Conservation (phyloP, 2,797 vertebrate species). For the Argya squamiceps region DNA sequence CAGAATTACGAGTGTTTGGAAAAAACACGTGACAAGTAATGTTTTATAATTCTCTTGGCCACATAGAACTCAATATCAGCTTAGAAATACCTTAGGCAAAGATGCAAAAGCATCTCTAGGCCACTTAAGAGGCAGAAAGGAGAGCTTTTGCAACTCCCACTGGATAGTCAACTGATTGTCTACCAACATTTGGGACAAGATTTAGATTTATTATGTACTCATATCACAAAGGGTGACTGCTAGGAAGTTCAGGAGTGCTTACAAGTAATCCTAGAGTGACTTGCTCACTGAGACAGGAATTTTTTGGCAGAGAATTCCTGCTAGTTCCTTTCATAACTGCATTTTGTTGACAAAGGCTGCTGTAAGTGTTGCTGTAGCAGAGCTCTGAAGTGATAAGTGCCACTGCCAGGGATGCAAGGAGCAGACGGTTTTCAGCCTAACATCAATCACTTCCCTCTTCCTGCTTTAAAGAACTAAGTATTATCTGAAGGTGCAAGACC, state of each 20-base stretch:
- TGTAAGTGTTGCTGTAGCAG: neutral
- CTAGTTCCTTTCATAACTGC: neutral
- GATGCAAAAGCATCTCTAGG: neutral
- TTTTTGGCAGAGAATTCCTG: neutral
- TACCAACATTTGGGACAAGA: neutral
- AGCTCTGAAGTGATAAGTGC: neutral
- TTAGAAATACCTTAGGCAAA: neutral
- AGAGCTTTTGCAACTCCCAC: neutral
- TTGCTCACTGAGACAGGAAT: neutral
- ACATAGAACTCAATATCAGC: neutral
- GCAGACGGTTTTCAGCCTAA: neutral
- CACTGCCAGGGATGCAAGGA: neutral
- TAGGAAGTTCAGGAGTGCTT: neutral
- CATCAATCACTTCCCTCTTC: slow-evolving; percentile 22
- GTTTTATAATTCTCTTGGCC: neutral
- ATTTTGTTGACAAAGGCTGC: slow-evolving; percentile 40
- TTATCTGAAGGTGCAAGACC: slow-evolving; percentile 52
- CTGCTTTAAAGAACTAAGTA: slow-evolving; percentile 5
- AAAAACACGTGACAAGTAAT: accelerated
- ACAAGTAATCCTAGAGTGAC: neutral
- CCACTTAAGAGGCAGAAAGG: neutral
- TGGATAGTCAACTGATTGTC: neutral
- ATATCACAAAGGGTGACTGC: neutral
- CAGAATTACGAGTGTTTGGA: neutral
- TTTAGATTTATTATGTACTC: neutral